These are phyloP conservation scores for Morelia viridis DNA, from an alignment of 2,797 vertebrate genomes.

Conservation along the genomic window DNA sequence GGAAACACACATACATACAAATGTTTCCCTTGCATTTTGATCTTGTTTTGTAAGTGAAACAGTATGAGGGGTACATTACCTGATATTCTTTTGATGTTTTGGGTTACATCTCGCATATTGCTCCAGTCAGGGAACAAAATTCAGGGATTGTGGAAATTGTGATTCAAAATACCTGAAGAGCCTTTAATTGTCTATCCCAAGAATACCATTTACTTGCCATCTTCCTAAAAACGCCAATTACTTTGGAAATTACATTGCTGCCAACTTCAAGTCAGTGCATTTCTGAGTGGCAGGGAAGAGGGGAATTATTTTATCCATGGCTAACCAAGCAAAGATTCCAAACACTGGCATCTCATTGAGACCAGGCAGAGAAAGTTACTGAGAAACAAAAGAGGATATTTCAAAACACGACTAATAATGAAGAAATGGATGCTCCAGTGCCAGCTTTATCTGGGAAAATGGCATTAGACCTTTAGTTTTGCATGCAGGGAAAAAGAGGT, in stretches of 20 bases:
- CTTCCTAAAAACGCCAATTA: not conserved
- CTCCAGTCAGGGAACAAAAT: not conserved
- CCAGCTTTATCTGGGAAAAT: not conserved
- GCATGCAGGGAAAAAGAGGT: not conserved
- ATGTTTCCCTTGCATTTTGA: not conserved
- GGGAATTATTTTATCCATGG: not conserved
- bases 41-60: not conserved
- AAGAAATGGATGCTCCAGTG: not conserved
- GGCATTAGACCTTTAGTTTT: not conserved
- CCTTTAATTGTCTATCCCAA: not conserved
- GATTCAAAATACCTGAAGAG: not conserved
- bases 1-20: not conserved
- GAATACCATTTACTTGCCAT: not conserved
- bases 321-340: conserved; percentile 11
- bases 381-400: not conserved
- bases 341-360: conserved; percentile 12
- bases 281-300: not conserved
- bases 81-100: not conserved
- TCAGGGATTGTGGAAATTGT: not conserved
- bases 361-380: conserved; percentile 1
- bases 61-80: not conserved
- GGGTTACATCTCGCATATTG: not conserved
- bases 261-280: not conserved
- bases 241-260: not conserved
- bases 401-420: not conserved